Evolutionary conservation across 1,140 invertebrate species (phyloP).

Genomic region (Sitodiplosis mosellana): DNA sequence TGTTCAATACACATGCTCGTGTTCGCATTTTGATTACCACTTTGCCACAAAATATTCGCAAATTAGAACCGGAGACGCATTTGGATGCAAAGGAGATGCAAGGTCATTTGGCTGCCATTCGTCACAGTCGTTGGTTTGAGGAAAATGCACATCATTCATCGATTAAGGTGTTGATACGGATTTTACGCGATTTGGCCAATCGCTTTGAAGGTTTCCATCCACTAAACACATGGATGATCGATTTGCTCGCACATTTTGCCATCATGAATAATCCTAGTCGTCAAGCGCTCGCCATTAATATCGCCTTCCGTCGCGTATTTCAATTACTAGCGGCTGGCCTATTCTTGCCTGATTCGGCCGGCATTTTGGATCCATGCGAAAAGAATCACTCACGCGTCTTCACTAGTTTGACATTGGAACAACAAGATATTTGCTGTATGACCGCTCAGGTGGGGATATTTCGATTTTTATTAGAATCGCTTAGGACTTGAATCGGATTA

Average conservation of each 20-base stretch:
- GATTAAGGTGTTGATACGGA: conserved; percentile 79
- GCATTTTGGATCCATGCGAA: conserved; percentile 88
- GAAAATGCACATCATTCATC: conserved; percentile 95
- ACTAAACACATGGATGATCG: conserved; percentile 90
- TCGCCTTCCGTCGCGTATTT: conserved; percentile 70
- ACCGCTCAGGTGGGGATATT: conserved; percentile 49
- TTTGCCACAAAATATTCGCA: conserved; percentile 78
- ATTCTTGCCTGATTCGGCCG: conserved; percentile 87
- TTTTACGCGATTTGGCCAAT: conserved; percentile 74
- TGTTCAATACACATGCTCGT: conserved; percentile 60
- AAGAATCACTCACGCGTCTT: conserved; percentile 76
- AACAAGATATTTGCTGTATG: conserved; percentile 84
- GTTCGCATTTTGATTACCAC: conserved; percentile 84
- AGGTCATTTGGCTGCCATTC: conserved; percentile 78
- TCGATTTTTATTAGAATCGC: no score
- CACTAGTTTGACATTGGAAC: conserved; percentile 78
- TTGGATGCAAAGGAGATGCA: conserved; percentile 71
- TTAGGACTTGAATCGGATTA: no score
- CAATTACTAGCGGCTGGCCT: conserved; percentile 85
- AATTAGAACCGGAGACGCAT: conserved; percentile 82
- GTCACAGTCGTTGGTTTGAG: conserved; percentile 95
- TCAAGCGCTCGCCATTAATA: conserved; percentile 80
- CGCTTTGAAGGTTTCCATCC: conserved; percentile 81
- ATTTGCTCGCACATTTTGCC: conserved; percentile 86
- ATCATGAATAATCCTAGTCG: conserved; percentile 91